Conservation (phyloP, 2,888 invertebrate species). For the Diadromus collaris region DNA sequence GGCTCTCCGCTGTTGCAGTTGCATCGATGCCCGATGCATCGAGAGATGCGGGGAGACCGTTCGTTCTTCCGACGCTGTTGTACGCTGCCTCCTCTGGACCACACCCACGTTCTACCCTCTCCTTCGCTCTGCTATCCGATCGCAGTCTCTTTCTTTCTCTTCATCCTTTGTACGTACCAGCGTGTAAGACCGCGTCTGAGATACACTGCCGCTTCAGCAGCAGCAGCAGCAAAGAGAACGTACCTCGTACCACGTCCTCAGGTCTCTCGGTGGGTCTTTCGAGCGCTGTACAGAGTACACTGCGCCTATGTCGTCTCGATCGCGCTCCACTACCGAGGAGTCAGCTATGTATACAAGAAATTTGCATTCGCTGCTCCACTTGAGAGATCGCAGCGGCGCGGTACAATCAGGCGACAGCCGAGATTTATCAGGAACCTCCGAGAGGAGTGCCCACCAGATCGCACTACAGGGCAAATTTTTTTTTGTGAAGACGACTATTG, state of each 20-base stretch:
- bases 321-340: conserved; percentile 42
- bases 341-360: conserved; percentile 45
- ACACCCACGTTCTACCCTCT: conserved; percentile 71
- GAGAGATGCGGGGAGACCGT: conserved; percentile 17
- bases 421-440: not conserved
- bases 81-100: conserved; percentile 63
- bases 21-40: conserved; percentile 42
- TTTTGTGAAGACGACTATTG: not conserved
- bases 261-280: conserved; percentile 50
- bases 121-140: conserved; percentile 48
- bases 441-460: conserved; percentile 1
- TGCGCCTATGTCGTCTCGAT: conserved; percentile 47
- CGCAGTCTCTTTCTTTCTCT: conserved; percentile 45
- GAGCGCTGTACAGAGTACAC: conserved; percentile 38
- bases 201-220: conserved; percentile 38
- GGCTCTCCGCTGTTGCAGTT: conserved; percentile 27
- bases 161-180: conserved; percentile 24
- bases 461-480: not conserved
- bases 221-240: conserved; percentile 57
- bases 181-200: conserved; percentile 15
- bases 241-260: conserved; percentile 57
- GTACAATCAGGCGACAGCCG: conserved; percentile 34
- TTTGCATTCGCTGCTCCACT: conserved; percentile 65
- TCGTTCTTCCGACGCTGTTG: conserved; percentile 33
- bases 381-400: conserved; percentile 34